phyloP scores from a whole-genome alignment of 1,140 invertebrate species.

The Cherax quadricarinatus region DNA sequence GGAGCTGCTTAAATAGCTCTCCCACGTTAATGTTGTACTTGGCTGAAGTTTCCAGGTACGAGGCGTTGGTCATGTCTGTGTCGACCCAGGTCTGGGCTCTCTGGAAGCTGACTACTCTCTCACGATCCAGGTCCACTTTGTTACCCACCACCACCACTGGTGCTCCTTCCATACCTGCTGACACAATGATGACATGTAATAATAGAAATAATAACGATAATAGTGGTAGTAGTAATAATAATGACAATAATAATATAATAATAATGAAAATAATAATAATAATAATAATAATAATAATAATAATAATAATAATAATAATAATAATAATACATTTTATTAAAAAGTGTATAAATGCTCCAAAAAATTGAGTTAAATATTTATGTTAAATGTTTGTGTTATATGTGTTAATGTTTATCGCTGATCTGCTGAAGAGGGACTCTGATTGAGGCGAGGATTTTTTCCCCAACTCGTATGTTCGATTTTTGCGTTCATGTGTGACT shows the following conservation, averaged over 20 bases:
- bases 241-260: not conserved
- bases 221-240: too few relatives aligned
- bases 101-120: slow-evolving; percentile 73
- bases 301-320: not conserved
- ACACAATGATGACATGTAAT: not conserved
- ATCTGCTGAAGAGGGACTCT: too few relatives aligned
- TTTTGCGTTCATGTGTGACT: too few relatives aligned
- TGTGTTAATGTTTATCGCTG: too few relatives aligned
- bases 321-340: too few relatives aligned
- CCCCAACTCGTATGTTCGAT: too few relatives aligned
- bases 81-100: slow-evolving; percentile 66
- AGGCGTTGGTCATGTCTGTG: slow-evolving; percentile 71
- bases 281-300: not conserved
- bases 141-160: slow-evolving; percentile 72
- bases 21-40: slow-evolving; percentile 75
- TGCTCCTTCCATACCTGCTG: slow-evolving; percentile 48
- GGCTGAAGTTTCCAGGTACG: slow-evolving; percentile 75
- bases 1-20: slow-evolving; percentile 74
- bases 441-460: too few relatives aligned
- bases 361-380: too few relatives aligned
- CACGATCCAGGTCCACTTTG: slow-evolving; percentile 73
- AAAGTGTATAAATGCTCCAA: too few relatives aligned
- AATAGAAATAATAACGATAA: not conserved
- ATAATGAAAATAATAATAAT: not conserved
- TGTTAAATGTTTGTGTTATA: too few relatives aligned